These are phyloP conservation scores for Erythrolamprus reginae DNA, from an alignment of 2,113 vertebrate species.

Conservation along the genomic window DNA sequence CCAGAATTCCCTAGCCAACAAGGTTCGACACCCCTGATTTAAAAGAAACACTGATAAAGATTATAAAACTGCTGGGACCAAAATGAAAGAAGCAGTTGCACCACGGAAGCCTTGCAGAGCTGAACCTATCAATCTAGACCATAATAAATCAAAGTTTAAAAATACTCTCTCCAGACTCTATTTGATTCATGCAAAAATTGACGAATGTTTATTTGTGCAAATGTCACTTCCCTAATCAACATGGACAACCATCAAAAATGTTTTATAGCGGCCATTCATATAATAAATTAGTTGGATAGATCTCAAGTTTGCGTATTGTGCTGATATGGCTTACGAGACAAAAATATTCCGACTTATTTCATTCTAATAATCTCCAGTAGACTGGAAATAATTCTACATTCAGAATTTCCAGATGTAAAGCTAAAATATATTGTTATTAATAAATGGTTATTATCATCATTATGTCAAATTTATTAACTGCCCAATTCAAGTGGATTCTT, in stretches of 20 bases:
- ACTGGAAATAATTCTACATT: not conserved
- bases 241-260: not conserved
- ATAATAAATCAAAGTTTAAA: not conserved
- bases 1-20: not conserved
- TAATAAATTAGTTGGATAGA: not conserved
- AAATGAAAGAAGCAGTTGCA: not conserved
- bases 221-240: not conserved
- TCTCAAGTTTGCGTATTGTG: not conserved
- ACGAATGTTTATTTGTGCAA: not conserved
- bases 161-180: not conserved
- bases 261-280: not conserved
- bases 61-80: not conserved
- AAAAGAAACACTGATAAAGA: not conserved
- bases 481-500: not conserved
- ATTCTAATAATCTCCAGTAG: not conserved
- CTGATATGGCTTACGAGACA: not conserved
- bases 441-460: not conserved
- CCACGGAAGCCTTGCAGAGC: not conserved
- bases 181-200: not conserved
- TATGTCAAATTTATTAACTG: not conserved
- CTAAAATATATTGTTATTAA: not conserved
- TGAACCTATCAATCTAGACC: too few species aligned
- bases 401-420: not conserved
- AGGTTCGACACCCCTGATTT: not conserved
- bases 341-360: not conserved